Evolutionary conservation across 2,797 vertebrate species (phyloP).

Genomic region (Sandelia bainsii): DNA sequence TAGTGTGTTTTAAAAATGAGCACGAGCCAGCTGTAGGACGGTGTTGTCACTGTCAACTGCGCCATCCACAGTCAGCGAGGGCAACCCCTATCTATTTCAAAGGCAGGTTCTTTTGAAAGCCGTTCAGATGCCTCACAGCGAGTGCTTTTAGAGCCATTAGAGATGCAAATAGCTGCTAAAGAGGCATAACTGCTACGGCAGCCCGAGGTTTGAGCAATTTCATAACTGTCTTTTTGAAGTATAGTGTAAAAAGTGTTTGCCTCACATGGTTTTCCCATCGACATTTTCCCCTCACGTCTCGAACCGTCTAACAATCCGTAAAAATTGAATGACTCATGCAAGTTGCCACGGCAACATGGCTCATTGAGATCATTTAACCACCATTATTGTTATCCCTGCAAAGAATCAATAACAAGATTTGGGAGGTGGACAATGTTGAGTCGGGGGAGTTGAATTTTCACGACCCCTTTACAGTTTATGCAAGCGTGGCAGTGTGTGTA

Average conservation of each 20-base stretch:
- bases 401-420: constrained; percentile 76
- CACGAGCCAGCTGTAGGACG: constrained; percentile 40
- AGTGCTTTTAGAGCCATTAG: constrained; percentile 55
- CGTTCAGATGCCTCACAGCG: constrained; percentile 38
- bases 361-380: constrained; percentile 75
- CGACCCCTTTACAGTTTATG: constrained; percentile 52
- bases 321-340: constrained; percentile 78
- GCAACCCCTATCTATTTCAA: constrained; percentile 61
- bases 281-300: constrained; percentile 52
- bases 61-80: constrained; percentile 47
- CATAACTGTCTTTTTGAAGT: constrained; percentile 21
- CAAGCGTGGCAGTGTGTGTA: constrained; percentile 54
- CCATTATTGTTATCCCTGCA: constrained; percentile 73
- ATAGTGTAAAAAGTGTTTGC: constrained; percentile 63
- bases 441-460: constrained; percentile 36
- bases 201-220: constrained; percentile 41
- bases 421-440: constrained; percentile 42
- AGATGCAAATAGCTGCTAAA: constrained; percentile 58
- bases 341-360: constrained; percentile 77
- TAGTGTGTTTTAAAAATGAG: constrained; percentile 40
- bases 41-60: constrained; percentile 61
- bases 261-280: constrained; percentile 54
- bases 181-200: constrained; percentile 27
- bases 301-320: constrained; percentile 68
- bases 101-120: constrained; percentile 37